Evolutionary conservation across 2,797 vertebrate species (phyloP), one percentile per base, ranked within the genome.

Genomic region (Propithecus perrieri): DNA sequence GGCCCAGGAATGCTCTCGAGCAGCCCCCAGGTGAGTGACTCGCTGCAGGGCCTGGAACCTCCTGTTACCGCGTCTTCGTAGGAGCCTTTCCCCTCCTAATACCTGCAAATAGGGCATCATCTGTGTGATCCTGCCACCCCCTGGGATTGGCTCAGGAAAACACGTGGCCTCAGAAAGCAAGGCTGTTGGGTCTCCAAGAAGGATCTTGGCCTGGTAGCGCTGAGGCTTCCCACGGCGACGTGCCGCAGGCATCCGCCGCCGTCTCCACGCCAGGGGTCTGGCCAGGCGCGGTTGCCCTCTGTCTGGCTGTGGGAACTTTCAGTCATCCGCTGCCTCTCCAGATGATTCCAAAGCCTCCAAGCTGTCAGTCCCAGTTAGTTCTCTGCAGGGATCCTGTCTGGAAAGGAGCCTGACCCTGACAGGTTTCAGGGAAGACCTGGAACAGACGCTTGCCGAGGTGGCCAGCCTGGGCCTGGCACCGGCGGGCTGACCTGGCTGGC

Each of bases 391-490:
- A 46, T 59, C 92, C 76, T 22, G 48, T 85, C 97, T 63, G 87
- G 94, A 94, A 93, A 8, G 95, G 94, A 95, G 81, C 87, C 65
- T 53, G 94, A 94, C 74, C 67, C 1, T 13, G 53, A 69, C 9
- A 65, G 55, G 14, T 41, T 94, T 55, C 63, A 92, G 59, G 50
- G 65, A 95, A 91, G 84, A 80, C 48, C 67, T 72, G 86, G 24
- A 76, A 83, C 72, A 95, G 1, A 4, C 53, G 30, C 59, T 78
- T 91, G 72, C 48, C 24, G 41, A 92, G 93, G 4, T 22, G 72
- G 55, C 3, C 0, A 13, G 85, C 41, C 93, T 75, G 89, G 90
- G 41, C 79, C 83, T 33, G 20, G 80, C 2, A n/a, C 80, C 81
- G 84, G 94, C 18, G 76, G 79, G 90, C 46, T 50, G 0, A 55